Base-by-base conservation (phyloP, 2,797 vertebrate genomes). In the Chaetodon trifasciatus region DNA sequence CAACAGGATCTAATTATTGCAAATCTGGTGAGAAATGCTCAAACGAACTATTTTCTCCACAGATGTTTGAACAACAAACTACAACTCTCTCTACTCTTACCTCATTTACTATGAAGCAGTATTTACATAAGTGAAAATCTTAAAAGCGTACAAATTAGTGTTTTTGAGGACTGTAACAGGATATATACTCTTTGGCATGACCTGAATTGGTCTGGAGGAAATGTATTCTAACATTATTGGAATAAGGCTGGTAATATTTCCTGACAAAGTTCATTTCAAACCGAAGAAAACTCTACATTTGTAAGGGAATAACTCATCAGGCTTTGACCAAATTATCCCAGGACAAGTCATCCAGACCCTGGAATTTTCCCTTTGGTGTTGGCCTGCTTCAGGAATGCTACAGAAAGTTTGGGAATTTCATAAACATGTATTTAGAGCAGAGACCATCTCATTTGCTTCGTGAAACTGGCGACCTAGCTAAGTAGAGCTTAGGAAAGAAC, bases 351-450 rank as follows among this genome's bases (percentile, higher is more conserved):
- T 65, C 52, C 55, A 67, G 55, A 17, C 55, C 68, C 71, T 88
- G 87, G 86, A 91, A 90, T 90, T 86, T 88, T 93, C 82, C 74
- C 57, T 75, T 78, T 46, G 50, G 65, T 70, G 76, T 85, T 86
- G 87, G 79, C 80, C 62, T 63, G 55, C 82, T 53, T 82, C 60
- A 83, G 89, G 94, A 95, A 95, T 94, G 93, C 88, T 89, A 85
- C 88, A 91, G 85, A 81, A 83, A 72, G 79, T 88, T 86, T 64
- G 70, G 69, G 90, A 94, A 93, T 92, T 91, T 94, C 86, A 92
- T 88, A 93, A 95, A 92, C 89, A 91, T 92, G 86, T 91, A 94
- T 90, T 94, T 95, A 93, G 65, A 82, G 84, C 73, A 24, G 65
- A 78, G 69, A 91, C 80, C 80, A 61, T 94, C 95, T 92, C 80